These are phyloP conservation scores for Recurvirostra avosetta DNA, from an alignment of 2,113 vertebrate species.

Conservation along the genomic window DNA sequence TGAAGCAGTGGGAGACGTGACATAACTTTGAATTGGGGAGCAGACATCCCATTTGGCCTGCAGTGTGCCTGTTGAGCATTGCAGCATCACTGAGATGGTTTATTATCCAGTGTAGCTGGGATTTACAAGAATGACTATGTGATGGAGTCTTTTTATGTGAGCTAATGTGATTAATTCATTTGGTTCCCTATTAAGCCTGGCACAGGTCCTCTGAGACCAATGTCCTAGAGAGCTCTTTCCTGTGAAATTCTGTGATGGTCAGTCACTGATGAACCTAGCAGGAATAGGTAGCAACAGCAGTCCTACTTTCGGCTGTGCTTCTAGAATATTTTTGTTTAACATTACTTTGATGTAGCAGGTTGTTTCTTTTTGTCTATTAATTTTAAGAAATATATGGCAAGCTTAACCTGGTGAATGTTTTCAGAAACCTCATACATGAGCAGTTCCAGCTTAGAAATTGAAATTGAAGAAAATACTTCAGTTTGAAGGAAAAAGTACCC, in stretches of 20 bases:
- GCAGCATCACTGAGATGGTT: neutral
- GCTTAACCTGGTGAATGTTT: neutral
- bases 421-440: neutral
- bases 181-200: neutral
- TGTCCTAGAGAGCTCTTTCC: neutral
- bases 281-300: neutral
- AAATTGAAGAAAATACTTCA: too few relatives aligned
- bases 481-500: too few relatives aligned
- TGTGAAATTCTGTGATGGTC: neutral
- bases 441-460: too few relatives aligned
- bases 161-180: neutral
- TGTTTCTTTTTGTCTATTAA: neutral
- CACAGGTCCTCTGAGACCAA: neutral
- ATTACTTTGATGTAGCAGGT: neutral
- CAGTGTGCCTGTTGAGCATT: neutral
- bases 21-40: neutral
- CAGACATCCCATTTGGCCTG: neutral
- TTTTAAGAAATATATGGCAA: neutral
- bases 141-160: neutral
- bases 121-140: neutral
- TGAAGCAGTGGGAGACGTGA: neutral
- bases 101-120: neutral
- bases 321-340: neutral
- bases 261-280: neutral
- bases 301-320: neutral